phyloP scores from a whole-genome alignment of 2,113 vertebrate genomes.

The Nibea albiflora region DNA sequence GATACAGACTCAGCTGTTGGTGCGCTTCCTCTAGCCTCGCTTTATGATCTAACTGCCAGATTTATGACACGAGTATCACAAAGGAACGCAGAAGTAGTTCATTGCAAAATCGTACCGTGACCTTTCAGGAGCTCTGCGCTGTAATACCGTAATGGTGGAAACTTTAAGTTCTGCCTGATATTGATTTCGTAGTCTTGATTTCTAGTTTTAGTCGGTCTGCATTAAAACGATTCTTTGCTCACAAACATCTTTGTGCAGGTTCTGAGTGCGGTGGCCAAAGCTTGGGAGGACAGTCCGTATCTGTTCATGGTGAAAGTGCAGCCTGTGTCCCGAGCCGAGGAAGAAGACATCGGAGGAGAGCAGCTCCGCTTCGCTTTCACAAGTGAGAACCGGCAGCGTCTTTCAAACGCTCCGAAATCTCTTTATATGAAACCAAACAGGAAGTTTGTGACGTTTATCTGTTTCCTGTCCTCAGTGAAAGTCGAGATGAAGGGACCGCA shows the following conservation, averaged over 20 bases:
- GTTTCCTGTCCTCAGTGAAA: conserved; percentile 83
- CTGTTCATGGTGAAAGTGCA: conserved; percentile 92
- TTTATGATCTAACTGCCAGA: no score
- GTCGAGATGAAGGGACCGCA: conserved; percentile 93
- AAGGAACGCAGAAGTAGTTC: no score
- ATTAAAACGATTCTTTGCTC: neutral
- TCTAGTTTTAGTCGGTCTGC: neutral
- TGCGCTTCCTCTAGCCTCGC: no score
- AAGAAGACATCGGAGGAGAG: conserved; percentile 44
- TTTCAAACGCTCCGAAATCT: neutral
- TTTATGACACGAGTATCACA: no score
- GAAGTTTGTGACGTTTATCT: no score
- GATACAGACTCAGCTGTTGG: neutral
- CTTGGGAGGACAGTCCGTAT: conserved; percentile 93
- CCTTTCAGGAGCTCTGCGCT: no score
- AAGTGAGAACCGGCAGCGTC: conserved; percentile 63
- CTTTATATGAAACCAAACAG: no score
- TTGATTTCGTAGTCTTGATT: neutral
- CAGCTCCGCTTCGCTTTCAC: conserved; percentile 70
- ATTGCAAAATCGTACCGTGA: no score
- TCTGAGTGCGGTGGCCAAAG: conserved; percentile 88
- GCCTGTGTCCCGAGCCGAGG: conserved; percentile 39
- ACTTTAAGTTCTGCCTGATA: no score
- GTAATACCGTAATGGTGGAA: no score
- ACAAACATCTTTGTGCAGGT: conserved; percentile 69